Conservation (phyloP, 2,113 vertebrate species). For the Crotalus tigris region DNA sequence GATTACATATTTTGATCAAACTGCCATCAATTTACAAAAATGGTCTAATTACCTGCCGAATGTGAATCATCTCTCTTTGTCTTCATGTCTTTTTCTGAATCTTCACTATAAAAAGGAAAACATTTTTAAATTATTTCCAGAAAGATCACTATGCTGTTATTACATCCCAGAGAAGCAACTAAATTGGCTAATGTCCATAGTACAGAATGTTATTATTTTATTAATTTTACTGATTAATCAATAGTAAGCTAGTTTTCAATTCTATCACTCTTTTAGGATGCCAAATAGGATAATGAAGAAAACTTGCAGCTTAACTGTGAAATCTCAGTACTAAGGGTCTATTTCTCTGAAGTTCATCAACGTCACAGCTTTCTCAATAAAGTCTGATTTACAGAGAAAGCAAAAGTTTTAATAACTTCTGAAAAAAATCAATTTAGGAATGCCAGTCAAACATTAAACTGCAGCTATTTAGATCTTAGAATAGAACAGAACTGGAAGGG, state of each 20-base stretch:
- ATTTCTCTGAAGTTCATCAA: not conserved
- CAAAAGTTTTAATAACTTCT: not conserved
- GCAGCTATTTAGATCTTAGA: not conserved
- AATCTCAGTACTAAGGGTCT: not conserved
- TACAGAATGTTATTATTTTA: not conserved
- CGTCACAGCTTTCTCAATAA: not conserved
- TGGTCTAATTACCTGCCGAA: conserved; percentile 83
- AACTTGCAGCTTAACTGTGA: not conserved
- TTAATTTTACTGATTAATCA: not conserved
- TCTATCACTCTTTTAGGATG: not conserved
- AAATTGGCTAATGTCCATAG: not conserved
- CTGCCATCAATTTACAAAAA: not conserved
- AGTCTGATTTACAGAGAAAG: not conserved
- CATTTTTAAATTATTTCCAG: not conserved
- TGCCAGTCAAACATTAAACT: not conserved
- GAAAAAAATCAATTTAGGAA: not conserved
- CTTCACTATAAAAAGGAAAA: conserved; percentile 79
- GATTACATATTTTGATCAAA: not conserved
- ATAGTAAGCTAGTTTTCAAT: not conserved
- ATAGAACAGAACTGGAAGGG: too few species aligned
- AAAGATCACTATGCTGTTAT: not conserved
- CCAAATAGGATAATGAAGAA: not conserved
- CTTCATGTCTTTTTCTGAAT: conserved; percentile 95
- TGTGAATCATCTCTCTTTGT: conserved; percentile 88
- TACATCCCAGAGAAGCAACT: not conserved